Evolutionary conservation across 2,888 invertebrate genomes (phyloP).

Genomic region (Brachypterus glaber): DNA sequence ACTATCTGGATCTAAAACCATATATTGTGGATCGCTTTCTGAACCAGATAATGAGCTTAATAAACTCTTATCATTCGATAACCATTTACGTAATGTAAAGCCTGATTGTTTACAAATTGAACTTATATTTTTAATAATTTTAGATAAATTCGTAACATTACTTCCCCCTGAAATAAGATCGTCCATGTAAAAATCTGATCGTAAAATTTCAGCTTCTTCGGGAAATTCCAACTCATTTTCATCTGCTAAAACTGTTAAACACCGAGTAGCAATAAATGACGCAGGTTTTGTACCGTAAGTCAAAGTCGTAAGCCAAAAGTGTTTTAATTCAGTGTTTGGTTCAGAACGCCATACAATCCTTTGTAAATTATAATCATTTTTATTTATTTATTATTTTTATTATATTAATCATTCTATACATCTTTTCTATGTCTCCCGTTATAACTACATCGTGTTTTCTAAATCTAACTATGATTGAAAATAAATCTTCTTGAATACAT

Average conservation of each 20-base stretch:
- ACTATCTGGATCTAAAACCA: conserved; percentile 4
- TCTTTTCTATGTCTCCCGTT: conserved; percentile 33
- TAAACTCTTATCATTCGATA: conserved; percentile 14
- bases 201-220: conserved; percentile 13
- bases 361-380: conserved; percentile 21
- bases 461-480: conserved; percentile 25
- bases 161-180: conserved; percentile 19
- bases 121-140: conserved; percentile 10
- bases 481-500: conserved; percentile 27
- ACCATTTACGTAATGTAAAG: conserved; percentile 22
- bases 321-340: conserved; percentile 16
- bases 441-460: conserved; percentile 25
- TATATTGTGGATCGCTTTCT: not conserved
- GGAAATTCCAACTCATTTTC: conserved; percentile 17
- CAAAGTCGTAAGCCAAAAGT: conserved; percentile 25
- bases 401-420: conserved; percentile 33
- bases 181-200: conserved; percentile 24
- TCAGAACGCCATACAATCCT: conserved; percentile 30
- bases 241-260: conserved; percentile 19
- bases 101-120: conserved; percentile 9
- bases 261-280: conserved; percentile 22
- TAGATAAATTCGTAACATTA: conserved; percentile 15
- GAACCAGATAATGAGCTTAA: too few relatives aligned
- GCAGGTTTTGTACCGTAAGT: conserved; percentile 30
- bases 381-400: too few relatives aligned